phyloP scores from a whole-genome alignment of 2,113 vertebrate genomes.

The Crotalus helleri region DNA sequence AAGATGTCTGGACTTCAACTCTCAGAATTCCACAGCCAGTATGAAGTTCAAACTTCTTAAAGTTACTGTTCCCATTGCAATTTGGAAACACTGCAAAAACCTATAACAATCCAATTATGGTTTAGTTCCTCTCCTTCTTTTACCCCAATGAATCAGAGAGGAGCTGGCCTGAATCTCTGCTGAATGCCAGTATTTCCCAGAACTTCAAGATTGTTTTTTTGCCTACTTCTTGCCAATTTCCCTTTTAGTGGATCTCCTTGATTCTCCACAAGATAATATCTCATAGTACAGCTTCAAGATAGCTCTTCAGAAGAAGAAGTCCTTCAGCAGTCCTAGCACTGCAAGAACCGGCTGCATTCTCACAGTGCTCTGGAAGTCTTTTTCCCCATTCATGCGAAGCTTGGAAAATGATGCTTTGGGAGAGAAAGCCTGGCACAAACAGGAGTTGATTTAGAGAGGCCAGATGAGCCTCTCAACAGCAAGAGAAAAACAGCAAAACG shows the following conservation, averaged over 20 bases:
- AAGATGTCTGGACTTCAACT: neutral
- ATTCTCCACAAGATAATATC: neutral
- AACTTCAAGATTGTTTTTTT: neutral
- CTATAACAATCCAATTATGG: neutral
- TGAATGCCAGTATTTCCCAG: neutral
- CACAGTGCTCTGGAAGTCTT: neutral
- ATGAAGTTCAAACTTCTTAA: neutral
- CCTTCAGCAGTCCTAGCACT: neutral
- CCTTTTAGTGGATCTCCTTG: neutral
- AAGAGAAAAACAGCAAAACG: neutral
- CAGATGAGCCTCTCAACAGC: neutral
- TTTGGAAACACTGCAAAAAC: neutral
- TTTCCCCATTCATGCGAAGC: neutral
- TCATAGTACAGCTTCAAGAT: neutral
- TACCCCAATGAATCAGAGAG: neutral
- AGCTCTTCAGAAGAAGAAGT: neutral
- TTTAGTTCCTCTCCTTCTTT: neutral
- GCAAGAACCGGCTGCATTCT: neutral
- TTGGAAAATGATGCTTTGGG: neutral
- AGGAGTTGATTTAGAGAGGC: neutral
- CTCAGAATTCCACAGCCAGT: neutral
- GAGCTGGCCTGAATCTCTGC: neutral
- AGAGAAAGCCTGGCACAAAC: neutral
- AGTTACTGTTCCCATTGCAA: neutral
- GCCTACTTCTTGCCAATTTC: neutral